Base-by-base conservation (phyloP, 2,797 vertebrate species). In the Apogon talboti region DNA sequence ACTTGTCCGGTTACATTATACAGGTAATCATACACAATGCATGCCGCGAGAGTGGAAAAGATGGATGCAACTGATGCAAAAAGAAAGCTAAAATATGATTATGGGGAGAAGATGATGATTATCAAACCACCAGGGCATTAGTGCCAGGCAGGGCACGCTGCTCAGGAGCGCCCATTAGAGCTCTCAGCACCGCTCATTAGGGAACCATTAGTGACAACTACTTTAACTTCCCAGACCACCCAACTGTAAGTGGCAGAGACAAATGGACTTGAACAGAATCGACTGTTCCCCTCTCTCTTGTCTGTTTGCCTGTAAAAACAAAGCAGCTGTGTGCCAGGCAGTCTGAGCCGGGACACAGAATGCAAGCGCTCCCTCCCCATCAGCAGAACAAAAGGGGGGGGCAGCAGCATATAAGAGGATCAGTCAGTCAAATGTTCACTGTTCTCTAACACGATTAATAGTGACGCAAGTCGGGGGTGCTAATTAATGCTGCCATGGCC, bases 201-300 rank as follows among this genome's bases (percentile, higher is more conserved):
- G 43, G 57, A 79, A 64, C 81, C 88, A 89, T 91, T 90, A 91
- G 63, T 60, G 81, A 84, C 70, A 81, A 84, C 69, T 80, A 79
- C 82, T 84, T 83, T 72, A 86, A 83, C 74, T 88, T 82, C 73
- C 53, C 68, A 53, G 84, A 89, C 82, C 82, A 88, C 74, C 83
- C 87, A 84, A 50, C 47, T 66, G 49, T 78, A 82, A 86, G 72
- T 77, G 76, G 82, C 83, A 87, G 50, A 87, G 79, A 88, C 74
- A 81, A 89, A 87, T 82, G 70, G 74, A 79, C 71, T 71, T 4
- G 0, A 49, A 72, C 19, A 63, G 68, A 60, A 80, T 76, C 24
- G 14, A 78, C 74, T 66, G 61, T 51, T 61, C 42, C 40, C 35
- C 21, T 65, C 50, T 54, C 61, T 69, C 70, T n/a, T n/a, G 58